These are phyloP conservation scores for Thripadectes ignobilis DNA, from an alignment of 2,797 vertebrate species.

Conservation along the genomic window DNA sequence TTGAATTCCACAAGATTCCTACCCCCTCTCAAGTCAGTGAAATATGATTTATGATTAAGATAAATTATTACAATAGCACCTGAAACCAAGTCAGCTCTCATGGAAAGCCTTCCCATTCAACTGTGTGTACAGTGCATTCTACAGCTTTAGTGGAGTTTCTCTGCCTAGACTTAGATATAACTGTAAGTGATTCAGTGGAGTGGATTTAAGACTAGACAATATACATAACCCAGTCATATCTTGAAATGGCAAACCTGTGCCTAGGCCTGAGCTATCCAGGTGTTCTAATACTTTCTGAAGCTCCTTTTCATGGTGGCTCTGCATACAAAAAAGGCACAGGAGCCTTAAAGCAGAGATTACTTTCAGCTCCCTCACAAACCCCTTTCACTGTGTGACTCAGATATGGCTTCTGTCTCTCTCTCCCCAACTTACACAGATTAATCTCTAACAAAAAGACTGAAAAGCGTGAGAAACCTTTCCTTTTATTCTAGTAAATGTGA, in stretches of 20 bases:
- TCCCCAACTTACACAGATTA: neutral
- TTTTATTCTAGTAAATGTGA: neutral
- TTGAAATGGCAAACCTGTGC: neutral
- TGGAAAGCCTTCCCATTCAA: neutral
- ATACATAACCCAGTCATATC: neutral
- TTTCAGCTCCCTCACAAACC: neutral
- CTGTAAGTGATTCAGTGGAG: neutral
- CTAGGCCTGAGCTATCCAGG: neutral
- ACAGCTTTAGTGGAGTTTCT: neutral
- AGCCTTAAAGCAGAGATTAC: neutral
- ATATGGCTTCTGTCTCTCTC: neutral
- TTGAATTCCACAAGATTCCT: neutral
- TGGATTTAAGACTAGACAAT: neutral
- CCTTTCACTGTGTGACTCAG: neutral
- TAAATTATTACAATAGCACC: neutral
- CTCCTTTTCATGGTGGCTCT: neutral
- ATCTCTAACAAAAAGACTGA: neutral
- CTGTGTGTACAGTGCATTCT: fast-evolving
- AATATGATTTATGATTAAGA: neutral
- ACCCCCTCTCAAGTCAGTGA: neutral
- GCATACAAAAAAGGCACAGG: neutral
- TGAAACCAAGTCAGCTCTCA: neutral
- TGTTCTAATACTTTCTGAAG: neutral
- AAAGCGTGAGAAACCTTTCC: neutral
- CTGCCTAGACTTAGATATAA: neutral